A percentile compares a stretch with the other conserved stretches of the same genome.
phyloP scores from a whole-genome alignment of 2,888 invertebrate genomes.

The Chrysodeixis includens region DNA sequence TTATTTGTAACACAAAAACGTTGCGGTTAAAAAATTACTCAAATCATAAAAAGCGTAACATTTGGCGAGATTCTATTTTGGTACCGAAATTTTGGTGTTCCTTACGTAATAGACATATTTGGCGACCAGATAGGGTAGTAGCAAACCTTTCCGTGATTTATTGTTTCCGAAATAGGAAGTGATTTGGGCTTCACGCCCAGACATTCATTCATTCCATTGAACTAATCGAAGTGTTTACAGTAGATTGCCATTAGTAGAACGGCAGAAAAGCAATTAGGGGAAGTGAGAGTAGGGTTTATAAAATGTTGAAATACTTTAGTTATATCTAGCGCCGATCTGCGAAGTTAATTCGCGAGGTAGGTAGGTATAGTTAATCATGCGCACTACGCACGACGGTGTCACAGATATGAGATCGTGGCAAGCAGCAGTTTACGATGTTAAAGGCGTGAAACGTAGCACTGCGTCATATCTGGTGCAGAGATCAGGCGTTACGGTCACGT shows the following conservation, averaged over 20 bases:
- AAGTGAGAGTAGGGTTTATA: conserved; percentile 14
- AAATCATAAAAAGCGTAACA: conserved; percentile 43
- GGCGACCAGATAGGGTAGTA: conserved; percentile 28
- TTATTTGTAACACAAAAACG: conserved; percentile 48
- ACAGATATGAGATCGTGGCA: conserved; percentile 67
- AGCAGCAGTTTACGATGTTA: conserved; percentile 70
- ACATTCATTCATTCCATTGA: conserved; percentile 32
- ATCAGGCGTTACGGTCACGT: conserved; percentile 88
- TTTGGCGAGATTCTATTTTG: conserved; percentile 45
- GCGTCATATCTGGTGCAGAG: conserved; percentile 70
- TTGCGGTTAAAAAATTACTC: conserved; percentile 47
- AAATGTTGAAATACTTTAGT: conserved; percentile 39
- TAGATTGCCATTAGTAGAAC: conserved; percentile 1
- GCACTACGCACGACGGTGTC: conserved; percentile 36
- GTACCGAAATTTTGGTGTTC: conserved; percentile 23
- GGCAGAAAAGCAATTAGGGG: conserved; percentile 2
- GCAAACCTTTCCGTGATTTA: conserved; percentile 45
- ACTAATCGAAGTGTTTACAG: conserved; percentile 2
- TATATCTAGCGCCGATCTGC: conserved; percentile 39
- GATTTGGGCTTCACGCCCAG: conserved; percentile 72
- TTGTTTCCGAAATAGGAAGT: conserved; percentile 69
- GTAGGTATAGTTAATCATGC: conserved; percentile 26
- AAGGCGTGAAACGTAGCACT: conserved; percentile 85
- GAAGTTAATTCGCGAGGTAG: conserved; percentile 27
- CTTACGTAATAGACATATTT: conserved; percentile 21